phyloP scores from a whole-genome alignment of 2,113 vertebrate species.

The Pholis gunnellus region DNA sequence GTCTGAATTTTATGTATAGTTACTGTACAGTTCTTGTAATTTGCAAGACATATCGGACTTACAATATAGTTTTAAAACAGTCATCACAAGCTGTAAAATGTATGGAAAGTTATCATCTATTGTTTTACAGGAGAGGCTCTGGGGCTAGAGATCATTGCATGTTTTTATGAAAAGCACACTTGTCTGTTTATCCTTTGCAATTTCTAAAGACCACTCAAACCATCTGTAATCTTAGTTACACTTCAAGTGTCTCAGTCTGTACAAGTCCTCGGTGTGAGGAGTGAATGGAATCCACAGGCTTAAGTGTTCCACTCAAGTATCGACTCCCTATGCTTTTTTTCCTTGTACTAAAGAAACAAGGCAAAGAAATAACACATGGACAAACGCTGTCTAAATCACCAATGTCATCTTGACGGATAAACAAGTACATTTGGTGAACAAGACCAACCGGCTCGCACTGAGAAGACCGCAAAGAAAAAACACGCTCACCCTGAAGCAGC shows the following conservation, averaged over 20 bases:
- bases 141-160: background rate
- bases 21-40: background rate
- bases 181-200: background rate
- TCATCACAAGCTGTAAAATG: background rate
- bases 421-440: background rate
- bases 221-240: background rate
- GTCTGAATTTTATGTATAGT: background rate
- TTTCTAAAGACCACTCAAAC: background rate
- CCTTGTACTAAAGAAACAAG: background rate
- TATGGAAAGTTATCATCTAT: background rate
- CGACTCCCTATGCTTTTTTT: background rate
- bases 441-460: background rate
- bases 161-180: slow-evolving; percentile 1
- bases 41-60: background rate
- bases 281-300: slow-evolving; percentile 11
- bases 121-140: background rate
- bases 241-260: slow-evolving; percentile 1
- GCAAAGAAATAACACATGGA: background rate
- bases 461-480: slow-evolving; percentile 2
- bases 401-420: background rate
- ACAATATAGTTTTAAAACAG: background rate
- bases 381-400: background rate
- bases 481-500: background rate
- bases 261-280: background rate
- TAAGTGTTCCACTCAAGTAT: background rate